These are phyloP conservation scores for Bilobella aurantiaca DNA, from an alignment of 1,140 invertebrate genomes.

Conservation along the genomic window DNA sequence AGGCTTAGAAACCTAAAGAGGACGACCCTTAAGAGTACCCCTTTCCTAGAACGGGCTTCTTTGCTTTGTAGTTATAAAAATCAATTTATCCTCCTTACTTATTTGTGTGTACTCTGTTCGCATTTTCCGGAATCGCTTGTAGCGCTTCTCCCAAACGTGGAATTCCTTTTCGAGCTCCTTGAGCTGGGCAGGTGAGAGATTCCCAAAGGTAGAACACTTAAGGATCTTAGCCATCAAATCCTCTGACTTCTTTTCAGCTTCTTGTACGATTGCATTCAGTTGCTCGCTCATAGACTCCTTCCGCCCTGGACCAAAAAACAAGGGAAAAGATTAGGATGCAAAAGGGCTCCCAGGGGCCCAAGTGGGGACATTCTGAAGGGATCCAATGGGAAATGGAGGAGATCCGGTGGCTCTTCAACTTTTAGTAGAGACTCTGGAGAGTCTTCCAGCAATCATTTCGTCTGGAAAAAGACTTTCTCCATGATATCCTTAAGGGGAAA, in stretches of 20 bases:
- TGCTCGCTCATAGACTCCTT: slow-evolving; percentile 29
- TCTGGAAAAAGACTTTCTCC: too few species aligned
- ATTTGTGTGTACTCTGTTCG: slow-evolving; percentile 45
- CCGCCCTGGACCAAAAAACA: slow-evolving; percentile 13
- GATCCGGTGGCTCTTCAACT: too few species aligned
- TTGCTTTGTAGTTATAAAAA: too few species aligned
- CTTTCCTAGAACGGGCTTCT: too few species aligned
- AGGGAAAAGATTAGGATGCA: slow-evolving; percentile 17
- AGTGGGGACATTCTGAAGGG: too few species aligned
- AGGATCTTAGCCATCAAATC: slow-evolving; percentile 34
- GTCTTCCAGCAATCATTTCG: too few species aligned
- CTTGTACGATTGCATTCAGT: slow-evolving; percentile 39
- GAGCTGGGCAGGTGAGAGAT: slow-evolving; percentile 21
- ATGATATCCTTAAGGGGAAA: too few species aligned
- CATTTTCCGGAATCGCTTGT: slow-evolving; percentile 44
- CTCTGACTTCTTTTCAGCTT: slow-evolving; percentile 42
- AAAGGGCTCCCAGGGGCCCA: too few species aligned
- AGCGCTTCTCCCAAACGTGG: slow-evolving; percentile 45
- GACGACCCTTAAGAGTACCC: too few species aligned
- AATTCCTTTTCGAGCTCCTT: slow-evolving; percentile 45
- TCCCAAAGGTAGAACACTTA: slow-evolving; percentile 39
- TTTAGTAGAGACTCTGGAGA: not conserved
- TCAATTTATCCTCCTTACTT: slow-evolving; percentile 39
- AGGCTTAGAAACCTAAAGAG: too few species aligned
- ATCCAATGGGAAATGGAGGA: too few species aligned